A percentile compares a stretch with the other conserved stretches of the same genome.
These are phyloP conservation scores for Pterocles burchelli DNA, from an alignment of 2,113 vertebrate genomes.

Conservation along the genomic window DNA sequence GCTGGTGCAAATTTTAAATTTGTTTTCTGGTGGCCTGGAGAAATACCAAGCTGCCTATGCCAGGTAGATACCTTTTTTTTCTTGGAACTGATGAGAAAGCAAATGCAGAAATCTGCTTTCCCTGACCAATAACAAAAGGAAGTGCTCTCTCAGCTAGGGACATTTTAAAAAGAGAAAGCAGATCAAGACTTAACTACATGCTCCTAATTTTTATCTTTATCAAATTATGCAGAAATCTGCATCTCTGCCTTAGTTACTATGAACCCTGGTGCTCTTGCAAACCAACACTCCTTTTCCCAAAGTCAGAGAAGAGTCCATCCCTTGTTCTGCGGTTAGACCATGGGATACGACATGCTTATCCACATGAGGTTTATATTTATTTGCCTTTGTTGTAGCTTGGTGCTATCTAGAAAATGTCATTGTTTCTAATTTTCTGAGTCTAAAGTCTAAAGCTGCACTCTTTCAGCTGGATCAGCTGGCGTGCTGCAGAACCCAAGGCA, in stretches of 20 bases:
- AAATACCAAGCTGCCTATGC: background rate
- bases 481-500: background rate
- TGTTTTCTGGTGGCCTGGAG: background rate
- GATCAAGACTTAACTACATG: background rate
- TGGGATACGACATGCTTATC: background rate
- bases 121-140: background rate
- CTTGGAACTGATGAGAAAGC: background rate
- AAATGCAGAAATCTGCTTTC: background rate
- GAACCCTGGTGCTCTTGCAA: background rate
- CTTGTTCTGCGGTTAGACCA: background rate
- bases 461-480: background rate
- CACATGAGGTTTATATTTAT: background rate
- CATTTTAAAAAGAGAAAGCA: background rate
- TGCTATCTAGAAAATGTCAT: background rate
- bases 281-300: background rate
- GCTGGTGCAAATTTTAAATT: background rate
- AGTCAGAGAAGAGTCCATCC: background rate
- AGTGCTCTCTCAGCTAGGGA: background rate
- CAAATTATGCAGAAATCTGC: background rate
- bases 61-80: background rate
- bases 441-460: background rate
- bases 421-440: background rate
- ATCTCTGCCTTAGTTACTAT: background rate
- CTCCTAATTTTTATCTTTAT: background rate
- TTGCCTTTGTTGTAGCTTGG: background rate